Conservation (phyloP, 1,140 invertebrate genomes). For the Listronotus oregonensis region DNA sequence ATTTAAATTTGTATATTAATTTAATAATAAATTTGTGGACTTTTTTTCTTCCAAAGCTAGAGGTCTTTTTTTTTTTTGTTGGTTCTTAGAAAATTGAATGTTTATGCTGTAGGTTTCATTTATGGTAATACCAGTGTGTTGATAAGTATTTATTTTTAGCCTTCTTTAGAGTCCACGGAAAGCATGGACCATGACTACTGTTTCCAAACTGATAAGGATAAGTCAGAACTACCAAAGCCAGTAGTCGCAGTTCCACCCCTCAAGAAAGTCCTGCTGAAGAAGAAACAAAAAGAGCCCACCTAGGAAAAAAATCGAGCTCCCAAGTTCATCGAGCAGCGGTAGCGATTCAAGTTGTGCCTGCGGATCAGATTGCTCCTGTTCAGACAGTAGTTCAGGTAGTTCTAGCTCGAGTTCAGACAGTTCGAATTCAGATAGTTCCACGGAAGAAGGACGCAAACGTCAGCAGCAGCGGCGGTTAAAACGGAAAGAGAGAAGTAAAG, state of each 20-base stretch:
- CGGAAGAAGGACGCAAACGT: constrained; percentile 57
- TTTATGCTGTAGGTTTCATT: too few relatives aligned
- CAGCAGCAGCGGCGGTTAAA: constrained; percentile 53
- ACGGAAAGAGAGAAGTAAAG: constrained; percentile 57
- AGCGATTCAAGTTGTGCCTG: constrained; percentile 77
- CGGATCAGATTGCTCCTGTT: constrained; percentile 78
- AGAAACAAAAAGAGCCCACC: constrained; percentile 21
- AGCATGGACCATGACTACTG: constrained; percentile 70
- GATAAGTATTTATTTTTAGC: constrained; percentile 23
- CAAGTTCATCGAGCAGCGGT: constrained; percentile 74
- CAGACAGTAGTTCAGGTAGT: constrained; percentile 62
- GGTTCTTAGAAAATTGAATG: too few relatives aligned
- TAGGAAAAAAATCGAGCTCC: constrained; percentile 49
- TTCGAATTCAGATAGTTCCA: constrained; percentile 70
- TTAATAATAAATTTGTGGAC: too few relatives aligned
- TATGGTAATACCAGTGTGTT: too few relatives aligned
- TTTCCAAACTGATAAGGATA: constrained; percentile 30
- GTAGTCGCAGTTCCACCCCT: not conserved
- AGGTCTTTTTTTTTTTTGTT: too few relatives aligned
- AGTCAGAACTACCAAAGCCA: constrained; percentile 1
- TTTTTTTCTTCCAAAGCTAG: too few relatives aligned
- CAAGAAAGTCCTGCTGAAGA: constrained; percentile 1
- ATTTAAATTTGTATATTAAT: too few relatives aligned
- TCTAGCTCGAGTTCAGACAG: constrained; percentile 69
- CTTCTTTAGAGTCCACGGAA: constrained; percentile 50